phyloP scores from a whole-genome alignment of 2,797 vertebrate genomes.

The Margarornis squamiger region DNA sequence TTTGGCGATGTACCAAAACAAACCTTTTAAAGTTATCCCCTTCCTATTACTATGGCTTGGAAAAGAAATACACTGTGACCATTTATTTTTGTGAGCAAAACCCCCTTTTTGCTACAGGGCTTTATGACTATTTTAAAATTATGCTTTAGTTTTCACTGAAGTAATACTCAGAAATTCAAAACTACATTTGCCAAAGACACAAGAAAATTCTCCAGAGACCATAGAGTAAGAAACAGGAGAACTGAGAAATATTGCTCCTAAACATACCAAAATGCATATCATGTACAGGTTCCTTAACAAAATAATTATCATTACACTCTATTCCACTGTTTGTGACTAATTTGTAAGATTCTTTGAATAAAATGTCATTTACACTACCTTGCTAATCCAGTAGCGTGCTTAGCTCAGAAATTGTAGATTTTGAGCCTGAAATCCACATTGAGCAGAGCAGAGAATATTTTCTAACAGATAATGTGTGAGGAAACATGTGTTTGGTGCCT shows the following conservation, averaged over 20 bases:
- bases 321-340: neutral
- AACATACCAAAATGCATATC: neutral
- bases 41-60: neutral
- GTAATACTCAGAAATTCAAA: neutral
- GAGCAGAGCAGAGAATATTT: neutral
- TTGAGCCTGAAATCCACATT: neutral
- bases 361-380: neutral
- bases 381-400: neutral
- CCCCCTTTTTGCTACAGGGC: neutral
- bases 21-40: neutral
- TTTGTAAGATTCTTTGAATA: neutral
- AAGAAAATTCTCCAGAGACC: neutral
- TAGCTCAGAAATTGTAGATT: neutral
- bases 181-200: neutral
- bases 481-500: neutral
- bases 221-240: neutral
- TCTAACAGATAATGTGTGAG: neutral
- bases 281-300: neutral
- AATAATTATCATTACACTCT: neutral
- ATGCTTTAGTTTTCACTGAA: neutral
- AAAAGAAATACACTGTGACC: neutral
- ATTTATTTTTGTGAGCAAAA: neutral
- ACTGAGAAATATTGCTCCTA: neutral
- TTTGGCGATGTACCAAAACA: neutral
- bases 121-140: neutral